Evolutionary conservation across 1,140 invertebrate genomes (phyloP), one percentile per base, ranked within the genome.

Genomic region (Atopsyche davidsoni): DNA sequence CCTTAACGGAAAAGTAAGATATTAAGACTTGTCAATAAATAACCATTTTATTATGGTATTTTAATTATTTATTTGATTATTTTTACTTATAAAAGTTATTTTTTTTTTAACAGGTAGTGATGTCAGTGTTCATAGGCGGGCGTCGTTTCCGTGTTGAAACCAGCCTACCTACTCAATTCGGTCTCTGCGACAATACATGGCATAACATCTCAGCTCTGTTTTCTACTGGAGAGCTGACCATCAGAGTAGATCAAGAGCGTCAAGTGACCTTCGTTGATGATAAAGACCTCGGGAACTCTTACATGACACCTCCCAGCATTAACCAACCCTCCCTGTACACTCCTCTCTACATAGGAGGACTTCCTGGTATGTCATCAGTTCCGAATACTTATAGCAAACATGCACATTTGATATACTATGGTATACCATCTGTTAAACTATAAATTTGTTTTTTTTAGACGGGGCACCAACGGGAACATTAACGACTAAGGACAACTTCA

Each of bases 131-230:
- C 45, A 79, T 81, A 10, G 79, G 81, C 56, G 76, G 77, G 19
- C 73, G 77, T 54, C 75, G 72, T 2, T 79, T 76, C 65, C 76
- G 60, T 60, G 75, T 63, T 74, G 82, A 19, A 65, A 81, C 62
- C 60, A 81, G 68, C 62, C 77, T 87, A 24, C 64, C 77, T 11
- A 79, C 75, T 40, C 76, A 79, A 36, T 85, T 78, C 59, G 72
- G 79, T 1, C 68, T 89, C 2, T 95, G 91, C 68, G 87, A 94
- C 68, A 89, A 90, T 55, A 77, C 80, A 58, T 95, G 92, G 92
- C 92, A 95, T 65, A 79, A 77, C 47, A 80, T 93, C 11, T 79
- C 80, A 38, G 90, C 85, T 0, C 72, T 81, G 4, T 86, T 87
- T 59, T 79, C 81, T 4, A 79, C 79, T 32, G 80, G 82, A 46